These are phyloP conservation scores for Sebastes minor DNA, from an alignment of 2,797 vertebrate species.

Conservation along the genomic window DNA sequence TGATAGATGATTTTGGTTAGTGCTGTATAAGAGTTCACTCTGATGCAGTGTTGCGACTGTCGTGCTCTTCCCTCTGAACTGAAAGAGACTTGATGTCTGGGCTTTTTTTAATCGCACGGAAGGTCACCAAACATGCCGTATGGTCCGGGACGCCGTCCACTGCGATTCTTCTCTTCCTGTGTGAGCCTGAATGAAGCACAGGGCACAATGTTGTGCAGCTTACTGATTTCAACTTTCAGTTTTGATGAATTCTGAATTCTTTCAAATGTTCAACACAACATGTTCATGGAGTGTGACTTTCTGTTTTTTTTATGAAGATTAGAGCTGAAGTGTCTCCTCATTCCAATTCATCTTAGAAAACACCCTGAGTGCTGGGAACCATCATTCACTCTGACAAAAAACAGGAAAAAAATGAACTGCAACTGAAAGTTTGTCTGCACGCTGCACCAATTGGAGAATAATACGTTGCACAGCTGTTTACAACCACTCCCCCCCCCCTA, in stretches of 20 bases:
- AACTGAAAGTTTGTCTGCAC: conserved; percentile 1
- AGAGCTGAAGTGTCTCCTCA: not conserved
- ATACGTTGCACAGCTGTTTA: conserved; percentile 59
- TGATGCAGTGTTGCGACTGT: not conserved
- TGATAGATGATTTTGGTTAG: not conserved
- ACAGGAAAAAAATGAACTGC: not conserved
- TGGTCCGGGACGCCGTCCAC: conserved; percentile 17
- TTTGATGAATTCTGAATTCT: no score
- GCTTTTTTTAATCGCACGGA: conserved; percentile 29
- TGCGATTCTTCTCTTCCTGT: conserved; percentile 11
- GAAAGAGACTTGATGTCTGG: conserved; percentile 34
- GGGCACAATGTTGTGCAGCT: conserved; percentile 12
- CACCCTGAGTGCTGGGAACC: not conserved
- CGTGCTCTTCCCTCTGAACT: not conserved
- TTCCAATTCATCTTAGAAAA: not conserved
- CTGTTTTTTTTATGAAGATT: not conserved
- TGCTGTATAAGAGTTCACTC: not conserved
- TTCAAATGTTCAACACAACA: not conserved
- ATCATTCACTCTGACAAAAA: not conserved
- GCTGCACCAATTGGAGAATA: conserved; percentile 20
- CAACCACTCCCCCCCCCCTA: conserved; percentile 22
- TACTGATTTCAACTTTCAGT: conserved; percentile 21
- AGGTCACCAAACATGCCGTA: conserved; percentile 35
- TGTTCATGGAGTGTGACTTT: not conserved
- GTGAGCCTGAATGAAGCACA: not conserved